Evolutionary conservation across 1,140 invertebrate genomes (phyloP).

Genomic region (Drosophila leontia): DNA sequence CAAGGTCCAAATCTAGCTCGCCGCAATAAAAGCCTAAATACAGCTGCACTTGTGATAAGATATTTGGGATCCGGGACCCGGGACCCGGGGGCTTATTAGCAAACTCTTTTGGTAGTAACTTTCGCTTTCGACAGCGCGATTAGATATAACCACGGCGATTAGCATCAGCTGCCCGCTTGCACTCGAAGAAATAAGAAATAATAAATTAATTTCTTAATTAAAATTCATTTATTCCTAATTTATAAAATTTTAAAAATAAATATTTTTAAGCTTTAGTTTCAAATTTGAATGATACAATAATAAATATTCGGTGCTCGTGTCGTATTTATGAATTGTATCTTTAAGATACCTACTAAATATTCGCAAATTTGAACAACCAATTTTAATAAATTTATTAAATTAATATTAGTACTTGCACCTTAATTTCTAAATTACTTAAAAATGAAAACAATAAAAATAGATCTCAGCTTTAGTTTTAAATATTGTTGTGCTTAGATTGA

Average conservation of each 20-base stretch:
- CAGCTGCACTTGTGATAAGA: conserved; percentile 21
- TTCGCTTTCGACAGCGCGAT: conserved; percentile 8
- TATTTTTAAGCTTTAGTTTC: too few relatives aligned
- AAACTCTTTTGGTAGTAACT: background rate
- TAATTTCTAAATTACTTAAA: too few relatives aligned
- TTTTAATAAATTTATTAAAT: background rate
- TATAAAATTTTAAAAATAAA: too few relatives aligned
- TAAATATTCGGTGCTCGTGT: too few relatives aligned
- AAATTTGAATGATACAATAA: too few relatives aligned
- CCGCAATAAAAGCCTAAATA: conserved; percentile 23
- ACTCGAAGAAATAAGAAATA: background rate
- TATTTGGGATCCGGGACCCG: conserved; percentile 8
- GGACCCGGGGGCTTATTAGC: background rate
- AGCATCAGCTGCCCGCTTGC: background rate
- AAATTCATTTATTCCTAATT: too few relatives aligned
- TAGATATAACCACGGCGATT: conserved; percentile 47
- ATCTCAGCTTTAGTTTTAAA: too few relatives aligned
- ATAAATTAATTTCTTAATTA: background rate
- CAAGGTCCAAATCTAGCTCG: conserved; percentile 28
- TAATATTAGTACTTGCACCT: too few relatives aligned
- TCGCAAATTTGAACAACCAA: background rate
- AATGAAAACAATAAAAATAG: too few relatives aligned
- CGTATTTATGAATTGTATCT: background rate
- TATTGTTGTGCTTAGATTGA: too few relatives aligned
- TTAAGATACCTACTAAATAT: too few relatives aligned